Evolutionary conservation across 2,888 invertebrate species (phyloP).

Genomic region (Melieria crassipennis): DNA sequence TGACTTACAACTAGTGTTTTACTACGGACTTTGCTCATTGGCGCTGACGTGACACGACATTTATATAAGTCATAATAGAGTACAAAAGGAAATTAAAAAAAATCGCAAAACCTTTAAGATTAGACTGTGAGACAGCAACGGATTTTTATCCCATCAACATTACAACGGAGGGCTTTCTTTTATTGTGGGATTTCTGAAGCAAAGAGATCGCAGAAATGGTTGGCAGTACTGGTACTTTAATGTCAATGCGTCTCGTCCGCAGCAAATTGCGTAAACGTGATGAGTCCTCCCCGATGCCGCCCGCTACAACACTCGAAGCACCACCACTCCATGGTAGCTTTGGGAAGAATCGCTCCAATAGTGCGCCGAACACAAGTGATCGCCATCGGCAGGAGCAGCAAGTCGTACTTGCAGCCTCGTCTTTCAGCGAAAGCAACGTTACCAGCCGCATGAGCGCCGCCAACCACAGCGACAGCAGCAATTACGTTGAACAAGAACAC

Average conservation of each 20-base stretch:
- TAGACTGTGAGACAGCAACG: too few relatives aligned
- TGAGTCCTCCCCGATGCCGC: conserved; percentile 73
- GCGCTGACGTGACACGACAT: too few relatives aligned
- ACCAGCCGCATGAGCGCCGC: conserved; percentile 40
- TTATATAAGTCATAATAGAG: too few relatives aligned
- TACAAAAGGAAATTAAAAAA: too few relatives aligned
- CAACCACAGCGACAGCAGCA: conserved; percentile 40
- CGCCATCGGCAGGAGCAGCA: conserved; percentile 44
- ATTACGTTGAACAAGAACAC: conserved; percentile 39
- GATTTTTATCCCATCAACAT: too few relatives aligned
- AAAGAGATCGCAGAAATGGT: conserved; percentile 70
- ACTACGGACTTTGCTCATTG: too few relatives aligned
- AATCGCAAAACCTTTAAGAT: too few relatives aligned
- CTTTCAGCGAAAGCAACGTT: conserved; percentile 41
- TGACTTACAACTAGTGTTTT: too few relatives aligned
- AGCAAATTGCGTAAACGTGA: conserved; percentile 89
- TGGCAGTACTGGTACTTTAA: conserved; percentile 86
- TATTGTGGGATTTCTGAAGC: too few relatives aligned
- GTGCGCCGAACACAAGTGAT: conserved; percentile 53
- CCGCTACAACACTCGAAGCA: conserved; percentile 70
- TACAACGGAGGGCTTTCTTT: too few relatives aligned
- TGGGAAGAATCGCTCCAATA: conserved; percentile 47
- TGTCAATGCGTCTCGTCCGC: conserved; percentile 90
- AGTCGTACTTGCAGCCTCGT: conserved; percentile 42
- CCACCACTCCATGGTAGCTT: conserved; percentile 70